Base-by-base conservation (phyloP, 1,140 invertebrate species). In the Diabrotica virgifera region DNA sequence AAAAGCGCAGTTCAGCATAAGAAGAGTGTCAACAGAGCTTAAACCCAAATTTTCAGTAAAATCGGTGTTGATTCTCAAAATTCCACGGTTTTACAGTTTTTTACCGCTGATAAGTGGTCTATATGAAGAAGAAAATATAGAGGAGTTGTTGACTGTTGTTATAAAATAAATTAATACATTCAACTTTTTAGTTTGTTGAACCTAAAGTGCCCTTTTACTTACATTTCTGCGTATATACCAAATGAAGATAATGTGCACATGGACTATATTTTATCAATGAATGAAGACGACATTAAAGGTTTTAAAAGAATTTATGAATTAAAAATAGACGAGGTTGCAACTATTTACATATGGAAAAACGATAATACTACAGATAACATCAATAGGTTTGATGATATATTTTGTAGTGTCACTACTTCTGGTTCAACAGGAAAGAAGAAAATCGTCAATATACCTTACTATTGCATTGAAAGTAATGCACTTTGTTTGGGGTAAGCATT, bases 341-440 rank as follows among this genome's bases (percentile, higher is more conserved):
- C 40, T 24, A 24, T 68, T 58, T n/a, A 54, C 5, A 37, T 65
- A 61, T 64, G 68, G 65, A 52, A 52, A 53, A 37, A 38, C 52
- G 62, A 52, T 12, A 36, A 55, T 51, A 46, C 59, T 24, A n/a
- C 14, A 12, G 13, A 59, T 11, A 57, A 63, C 35, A 6, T 14
- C 9, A 14, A 56, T 51, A 58, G n/a, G 50, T 66, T 63, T 46
- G 76, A 80, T 62, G 78, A 79, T 63, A 82, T 88, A 73, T 84
- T 84, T 55, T 88, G 84, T 77, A 80, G 81, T 12, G 80, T 86
- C 38, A 75, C 80, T 63, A 89, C 89, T 36, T 90, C 88, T 9
- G 89, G 88, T 51, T 86, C 85, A 54, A 89, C 87, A 38, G 87
- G 86, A 52, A 70, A 77, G 55, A 83, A 84, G 46, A 89, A 88